These are phyloP conservation scores for Ataeniobius toweri DNA, from an alignment of 2,797 vertebrate species.

Conservation along the genomic window DNA sequence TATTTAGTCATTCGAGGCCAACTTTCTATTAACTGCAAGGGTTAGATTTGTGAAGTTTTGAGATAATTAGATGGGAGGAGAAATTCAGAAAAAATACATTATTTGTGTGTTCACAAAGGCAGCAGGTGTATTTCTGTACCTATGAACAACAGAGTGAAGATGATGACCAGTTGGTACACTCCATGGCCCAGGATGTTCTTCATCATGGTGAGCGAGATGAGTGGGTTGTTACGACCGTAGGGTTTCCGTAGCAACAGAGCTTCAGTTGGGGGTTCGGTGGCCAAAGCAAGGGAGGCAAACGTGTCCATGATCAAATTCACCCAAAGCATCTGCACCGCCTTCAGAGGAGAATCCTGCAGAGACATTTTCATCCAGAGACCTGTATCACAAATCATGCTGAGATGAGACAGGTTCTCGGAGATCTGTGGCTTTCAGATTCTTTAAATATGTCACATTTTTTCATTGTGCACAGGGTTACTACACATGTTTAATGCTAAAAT, in stretches of 20 bases:
- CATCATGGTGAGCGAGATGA: conserved; percentile 95
- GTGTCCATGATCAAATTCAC: conserved; percentile 97
- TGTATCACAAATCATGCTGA: conserved; percentile 6
- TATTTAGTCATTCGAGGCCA: neutral
- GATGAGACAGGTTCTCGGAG: neutral
- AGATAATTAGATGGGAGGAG: neutral
- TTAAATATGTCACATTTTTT: no score
- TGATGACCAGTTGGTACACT: conserved; percentile 90
- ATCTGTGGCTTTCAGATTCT: neutral
- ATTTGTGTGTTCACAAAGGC: neutral
- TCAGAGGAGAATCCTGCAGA: conserved; percentile 79
- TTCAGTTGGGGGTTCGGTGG: conserved; percentile 91
- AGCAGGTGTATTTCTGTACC: conserved; percentile 57
- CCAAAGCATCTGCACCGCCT: conserved; percentile 95
- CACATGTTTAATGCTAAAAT: neutral
- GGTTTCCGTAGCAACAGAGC: conserved; percentile 88
- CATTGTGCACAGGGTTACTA: neutral
- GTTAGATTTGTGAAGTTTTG: neutral
- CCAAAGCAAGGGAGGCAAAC: conserved; percentile 90
- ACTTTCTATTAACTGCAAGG: neutral
- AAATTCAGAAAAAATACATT: neutral
- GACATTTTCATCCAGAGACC: conserved; percentile 8
- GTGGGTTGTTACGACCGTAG: conserved; percentile 91
- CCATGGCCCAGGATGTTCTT: conserved; percentile 93
- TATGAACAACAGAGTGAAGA: conserved; percentile 90